These are phyloP conservation scores for Drosophila emarginata DNA, from an alignment of 2,888 invertebrate genomes.

Conservation along the genomic window DNA sequence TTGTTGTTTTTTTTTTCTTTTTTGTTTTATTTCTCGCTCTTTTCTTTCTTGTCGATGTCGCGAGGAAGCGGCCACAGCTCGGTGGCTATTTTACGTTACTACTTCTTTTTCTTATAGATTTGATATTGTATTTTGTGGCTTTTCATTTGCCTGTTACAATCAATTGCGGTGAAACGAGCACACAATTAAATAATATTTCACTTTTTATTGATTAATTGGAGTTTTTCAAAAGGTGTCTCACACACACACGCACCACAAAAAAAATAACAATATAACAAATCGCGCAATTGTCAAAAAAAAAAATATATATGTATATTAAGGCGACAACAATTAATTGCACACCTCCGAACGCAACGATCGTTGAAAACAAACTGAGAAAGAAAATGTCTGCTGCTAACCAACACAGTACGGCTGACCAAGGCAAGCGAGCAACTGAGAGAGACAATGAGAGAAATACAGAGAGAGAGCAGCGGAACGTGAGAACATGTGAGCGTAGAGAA, in stretches of 20 bases:
- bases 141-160: background rate
- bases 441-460: background rate
- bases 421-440: background rate
- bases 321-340: constrained; percentile 29
- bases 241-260: background rate
- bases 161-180: background rate
- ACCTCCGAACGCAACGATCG: constrained; percentile 74
- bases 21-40: constrained; percentile 42
- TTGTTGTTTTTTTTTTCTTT: no score
- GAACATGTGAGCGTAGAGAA: background rate
- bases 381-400: constrained; percentile 5
- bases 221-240: constrained; percentile 57
- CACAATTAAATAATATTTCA: constrained; percentile 10
- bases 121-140: background rate
- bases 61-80: constrained; percentile 45
- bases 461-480: background rate
- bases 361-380: constrained; percentile 70
- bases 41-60: constrained; percentile 23
- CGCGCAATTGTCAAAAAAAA: constrained; percentile 47
- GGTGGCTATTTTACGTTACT: constrained; percentile 60
- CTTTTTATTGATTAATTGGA: constrained; percentile 68
- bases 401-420: background rate
- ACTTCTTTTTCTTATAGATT: constrained; percentile 28
- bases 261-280: constrained; percentile 48
- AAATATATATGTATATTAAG: background rate